Conservation (phyloP, 2,888 invertebrate species). For the Sarcophaga caerulescens region DNA sequence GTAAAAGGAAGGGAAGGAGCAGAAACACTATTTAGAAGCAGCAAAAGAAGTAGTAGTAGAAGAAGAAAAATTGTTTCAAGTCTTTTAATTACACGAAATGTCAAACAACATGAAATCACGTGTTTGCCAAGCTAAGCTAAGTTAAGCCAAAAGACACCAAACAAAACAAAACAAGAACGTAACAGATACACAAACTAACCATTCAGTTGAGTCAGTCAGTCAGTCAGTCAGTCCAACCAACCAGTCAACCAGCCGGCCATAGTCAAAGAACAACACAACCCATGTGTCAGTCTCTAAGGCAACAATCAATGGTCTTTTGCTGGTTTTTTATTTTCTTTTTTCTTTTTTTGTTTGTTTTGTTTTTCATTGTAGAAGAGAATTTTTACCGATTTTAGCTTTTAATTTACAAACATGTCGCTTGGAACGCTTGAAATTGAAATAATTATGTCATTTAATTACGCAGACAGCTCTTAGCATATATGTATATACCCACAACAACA, state of each 20-base stretch:
- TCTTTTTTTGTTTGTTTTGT: neutral
- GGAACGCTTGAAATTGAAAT: conserved; percentile 75
- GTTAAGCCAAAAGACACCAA: neutral
- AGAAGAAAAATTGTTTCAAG: conserved; percentile 37
- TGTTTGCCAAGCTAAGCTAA: conserved; percentile 54
- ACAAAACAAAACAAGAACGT: conserved; percentile 24
- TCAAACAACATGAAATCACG: conserved; percentile 68
- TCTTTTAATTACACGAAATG: conserved; percentile 67
- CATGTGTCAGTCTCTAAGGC: conserved; percentile 22
- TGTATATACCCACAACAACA: conserved; percentile 41
- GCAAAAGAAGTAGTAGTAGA: neutral
- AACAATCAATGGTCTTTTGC: neutral
- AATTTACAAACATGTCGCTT: conserved; percentile 33
- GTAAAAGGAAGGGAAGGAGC: too few species aligned
- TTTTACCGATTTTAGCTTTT: neutral
- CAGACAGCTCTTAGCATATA: conserved; percentile 74
- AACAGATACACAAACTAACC: neutral
- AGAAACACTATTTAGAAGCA: neutral
- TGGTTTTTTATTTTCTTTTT: too few species aligned
- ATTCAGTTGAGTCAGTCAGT: too few species aligned
- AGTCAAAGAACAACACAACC: conserved; percentile 1
- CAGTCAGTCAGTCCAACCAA: neutral
- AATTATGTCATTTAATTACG: conserved; percentile 81
- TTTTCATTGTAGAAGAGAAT: neutral
- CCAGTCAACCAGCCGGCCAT: neutral